phyloP scores from a whole-genome alignment of 2,113 vertebrate genomes.

The Rhineura floridana region DNA sequence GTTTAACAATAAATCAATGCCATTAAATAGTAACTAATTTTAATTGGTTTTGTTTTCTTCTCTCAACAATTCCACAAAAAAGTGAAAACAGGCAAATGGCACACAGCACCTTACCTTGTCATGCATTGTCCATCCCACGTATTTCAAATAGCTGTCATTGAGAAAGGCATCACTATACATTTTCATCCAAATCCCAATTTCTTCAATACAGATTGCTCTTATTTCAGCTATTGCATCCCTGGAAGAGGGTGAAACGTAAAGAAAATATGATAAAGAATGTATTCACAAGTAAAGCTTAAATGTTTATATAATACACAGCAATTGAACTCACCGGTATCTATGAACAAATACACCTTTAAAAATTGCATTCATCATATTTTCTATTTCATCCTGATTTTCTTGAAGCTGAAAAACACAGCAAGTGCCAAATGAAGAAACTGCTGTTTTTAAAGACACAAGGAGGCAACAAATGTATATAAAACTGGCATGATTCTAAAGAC shows the following conservation, averaged over 20 bases:
- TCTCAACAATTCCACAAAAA: background rate
- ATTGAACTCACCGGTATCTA: conserved; percentile 89
- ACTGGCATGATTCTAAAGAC: background rate
- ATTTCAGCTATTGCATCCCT: conserved; percentile 99
- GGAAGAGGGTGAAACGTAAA: conserved; percentile 32
- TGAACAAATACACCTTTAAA: conserved; percentile 99
- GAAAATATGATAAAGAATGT: background rate
- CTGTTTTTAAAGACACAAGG: background rate
- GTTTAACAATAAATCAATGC: no score
- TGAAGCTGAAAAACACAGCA: conserved; percentile 87
- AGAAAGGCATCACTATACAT: conserved; percentile 99
- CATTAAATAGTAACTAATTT: no score
- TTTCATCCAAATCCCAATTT: conserved; percentile 99
- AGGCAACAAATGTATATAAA: background rate
- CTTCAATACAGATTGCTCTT: conserved; percentile 97
- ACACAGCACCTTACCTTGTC: conserved; percentile 86
- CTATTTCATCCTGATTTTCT: conserved; percentile 99
- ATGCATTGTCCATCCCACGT: conserved; percentile 99
- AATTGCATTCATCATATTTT: conserved; percentile 99
- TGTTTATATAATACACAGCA: background rate
- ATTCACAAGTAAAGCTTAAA: background rate
- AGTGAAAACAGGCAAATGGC: background rate
- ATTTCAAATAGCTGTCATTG: conserved; percentile 99
- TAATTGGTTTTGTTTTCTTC: background rate
- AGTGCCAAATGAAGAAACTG: conserved; percentile 6